These are phyloP conservation scores for Agriopis leucophaearia DNA, from an alignment of 2,888 invertebrate species.

Conservation along the genomic window DNA sequence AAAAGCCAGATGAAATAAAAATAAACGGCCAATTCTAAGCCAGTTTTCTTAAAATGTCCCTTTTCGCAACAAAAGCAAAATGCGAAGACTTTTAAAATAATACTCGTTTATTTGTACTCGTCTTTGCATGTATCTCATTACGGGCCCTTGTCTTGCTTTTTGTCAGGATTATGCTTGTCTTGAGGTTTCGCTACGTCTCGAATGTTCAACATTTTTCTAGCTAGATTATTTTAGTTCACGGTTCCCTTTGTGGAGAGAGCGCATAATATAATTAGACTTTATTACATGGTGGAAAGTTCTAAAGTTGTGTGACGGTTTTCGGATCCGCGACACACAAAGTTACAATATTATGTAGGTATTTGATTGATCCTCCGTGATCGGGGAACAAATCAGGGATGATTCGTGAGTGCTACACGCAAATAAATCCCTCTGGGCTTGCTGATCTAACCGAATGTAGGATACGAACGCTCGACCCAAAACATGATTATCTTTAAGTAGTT, in stretches of 20 bases:
- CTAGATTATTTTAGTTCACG: slow-evolving; percentile 20
- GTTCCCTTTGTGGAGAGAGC: slow-evolving; percentile 28
- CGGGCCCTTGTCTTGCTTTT: slow-evolving; percentile 32
- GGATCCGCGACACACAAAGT: slow-evolving; percentile 35
- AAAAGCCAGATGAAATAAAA: slow-evolving; percentile 64
- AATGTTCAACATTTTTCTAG: slow-evolving; percentile 32
- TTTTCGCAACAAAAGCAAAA: slow-evolving; percentile 61
- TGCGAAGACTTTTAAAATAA: slow-evolving; percentile 50
- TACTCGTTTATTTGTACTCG: slow-evolving; percentile 59
- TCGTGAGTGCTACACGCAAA: slow-evolving; percentile 40
- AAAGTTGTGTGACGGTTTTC: slow-evolving; percentile 26
- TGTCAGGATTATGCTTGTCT: slow-evolving; percentile 39
- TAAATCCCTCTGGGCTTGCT: slow-evolving; percentile 41
- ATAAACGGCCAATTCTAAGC: slow-evolving; percentile 67
- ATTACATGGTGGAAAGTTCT: slow-evolving; percentile 27
- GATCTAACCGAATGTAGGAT: slow-evolving; percentile 36
- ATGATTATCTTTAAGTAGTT: slow-evolving; percentile 16
- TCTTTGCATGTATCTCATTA: slow-evolving; percentile 53
- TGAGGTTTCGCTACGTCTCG: slow-evolving; percentile 28
- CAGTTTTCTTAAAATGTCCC: slow-evolving; percentile 74
- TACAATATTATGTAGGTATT: slow-evolving; percentile 48
- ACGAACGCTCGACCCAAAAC: slow-evolving; percentile 17
- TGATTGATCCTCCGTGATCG: slow-evolving; percentile 50
- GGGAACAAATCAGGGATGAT: slow-evolving; percentile 45
- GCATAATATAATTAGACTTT: slow-evolving; percentile 24